A percentile compares a stretch with the other conserved stretches of the same genome.
Conservation (phyloP, 2,888 invertebrate species). For the Andrena trimmerana region DNA sequence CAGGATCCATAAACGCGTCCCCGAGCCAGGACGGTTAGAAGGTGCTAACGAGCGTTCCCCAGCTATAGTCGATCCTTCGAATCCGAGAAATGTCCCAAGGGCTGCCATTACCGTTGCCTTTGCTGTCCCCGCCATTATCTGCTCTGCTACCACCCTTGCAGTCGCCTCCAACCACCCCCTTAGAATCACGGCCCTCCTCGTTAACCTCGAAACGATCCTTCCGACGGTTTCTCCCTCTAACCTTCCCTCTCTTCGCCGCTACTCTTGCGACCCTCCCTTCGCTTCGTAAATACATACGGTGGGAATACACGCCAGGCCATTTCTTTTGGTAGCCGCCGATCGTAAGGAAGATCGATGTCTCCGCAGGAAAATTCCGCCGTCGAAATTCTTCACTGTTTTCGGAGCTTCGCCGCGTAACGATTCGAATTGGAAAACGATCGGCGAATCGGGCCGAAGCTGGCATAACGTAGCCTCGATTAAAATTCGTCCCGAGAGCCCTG, state of each 20-base stretch:
- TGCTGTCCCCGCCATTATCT: constrained; percentile 76
- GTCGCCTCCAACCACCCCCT: constrained; percentile 54
- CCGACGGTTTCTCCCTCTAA: constrained; percentile 51
- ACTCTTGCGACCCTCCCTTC: constrained; percentile 1
- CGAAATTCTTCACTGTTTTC: not conserved
- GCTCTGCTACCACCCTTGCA: constrained; percentile 61
- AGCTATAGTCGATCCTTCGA: constrained; percentile 68
- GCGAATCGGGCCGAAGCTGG: not conserved
- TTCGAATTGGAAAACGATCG: not conserved
- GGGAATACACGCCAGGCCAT: constrained; percentile 7
- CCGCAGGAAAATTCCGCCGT: not conserved
- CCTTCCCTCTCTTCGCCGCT: not conserved
- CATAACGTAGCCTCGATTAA: not conserved
- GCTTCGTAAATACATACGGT: constrained; percentile 24
- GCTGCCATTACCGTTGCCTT: constrained; percentile 76
- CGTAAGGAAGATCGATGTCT: constrained; percentile 13
- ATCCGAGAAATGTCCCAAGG: constrained; percentile 75
- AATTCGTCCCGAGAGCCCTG: not conserved
- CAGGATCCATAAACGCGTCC: constrained; percentile 69
- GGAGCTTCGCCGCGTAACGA: not conserved
- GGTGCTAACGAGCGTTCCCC: constrained; percentile 81
- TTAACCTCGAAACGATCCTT: constrained; percentile 75
- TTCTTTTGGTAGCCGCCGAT: constrained; percentile 16
- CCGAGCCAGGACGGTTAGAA: constrained; percentile 75
- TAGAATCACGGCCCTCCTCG: constrained; percentile 76